Evolutionary conservation across 2,888 invertebrate species (phyloP).

Genomic region (Nasonovia ribisnigri): DNA sequence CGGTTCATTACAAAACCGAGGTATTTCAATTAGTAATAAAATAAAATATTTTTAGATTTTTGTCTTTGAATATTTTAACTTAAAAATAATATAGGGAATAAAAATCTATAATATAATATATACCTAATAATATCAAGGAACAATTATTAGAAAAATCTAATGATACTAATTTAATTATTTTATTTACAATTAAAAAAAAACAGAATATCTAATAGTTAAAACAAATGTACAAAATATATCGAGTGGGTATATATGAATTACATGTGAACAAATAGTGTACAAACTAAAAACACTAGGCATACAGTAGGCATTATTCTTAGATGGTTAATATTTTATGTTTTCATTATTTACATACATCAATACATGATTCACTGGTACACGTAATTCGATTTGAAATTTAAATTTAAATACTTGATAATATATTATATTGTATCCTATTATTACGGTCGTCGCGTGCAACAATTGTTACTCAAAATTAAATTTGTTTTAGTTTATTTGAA

Average conservation of each 20-base stretch:
- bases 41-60: not conserved
- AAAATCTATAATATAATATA: not conserved
- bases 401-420: constrained; percentile 25
- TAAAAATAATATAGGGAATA: not conserved
- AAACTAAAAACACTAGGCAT: not conserved
- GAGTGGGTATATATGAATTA: not conserved
- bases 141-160: constrained; percentile 17
- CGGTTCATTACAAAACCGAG: not conserved
- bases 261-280: not conserved
- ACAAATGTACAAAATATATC: not conserved
- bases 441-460: not conserved
- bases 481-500: constrained; percentile 48
- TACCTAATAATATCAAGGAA: not conserved
- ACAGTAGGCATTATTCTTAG: not conserved
- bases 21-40: not conserved
- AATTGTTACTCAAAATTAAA: not conserved
- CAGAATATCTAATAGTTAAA: not conserved
- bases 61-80: not conserved
- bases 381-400: not conserved
- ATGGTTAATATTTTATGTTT: not conserved
- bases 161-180: not conserved
- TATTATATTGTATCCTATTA: not conserved
- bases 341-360: not conserved
- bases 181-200: too few relatives aligned
- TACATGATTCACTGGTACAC: not conserved